These are phyloP conservation scores for Temnothorax curvispinosus DNA, from an alignment of 1,140 invertebrate genomes.

Conservation along the genomic window DNA sequence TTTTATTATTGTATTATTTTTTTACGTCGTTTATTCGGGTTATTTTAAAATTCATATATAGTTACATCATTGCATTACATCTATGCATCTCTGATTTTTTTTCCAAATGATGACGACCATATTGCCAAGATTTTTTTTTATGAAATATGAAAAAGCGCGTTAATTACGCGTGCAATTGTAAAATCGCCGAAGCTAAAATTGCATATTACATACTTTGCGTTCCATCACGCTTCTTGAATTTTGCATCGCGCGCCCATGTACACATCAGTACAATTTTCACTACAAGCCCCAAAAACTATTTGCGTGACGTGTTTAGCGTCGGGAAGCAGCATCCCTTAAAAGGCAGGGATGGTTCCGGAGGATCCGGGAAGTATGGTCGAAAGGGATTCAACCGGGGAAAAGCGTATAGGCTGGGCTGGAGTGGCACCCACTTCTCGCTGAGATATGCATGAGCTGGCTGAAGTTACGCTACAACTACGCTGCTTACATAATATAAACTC, in stretches of 20 bases:
- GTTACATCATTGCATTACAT: not conserved
- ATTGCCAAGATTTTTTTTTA: not conserved
- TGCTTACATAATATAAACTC: slow-evolving; percentile 82
- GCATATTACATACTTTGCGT: not conserved
- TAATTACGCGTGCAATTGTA: not conserved
- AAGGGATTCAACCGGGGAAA: slow-evolving; percentile 64
- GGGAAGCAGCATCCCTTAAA: not conserved
- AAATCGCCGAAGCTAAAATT: not conserved
- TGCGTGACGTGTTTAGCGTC: slow-evolving; percentile 17
- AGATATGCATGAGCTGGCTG: slow-evolving; percentile 74
- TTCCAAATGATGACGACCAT: too few species aligned
- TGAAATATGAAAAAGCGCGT: not conserved
- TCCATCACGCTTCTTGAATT: not conserved
- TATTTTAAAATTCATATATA: not conserved
- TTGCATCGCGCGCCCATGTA: not conserved
- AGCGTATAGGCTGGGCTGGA: slow-evolving; percentile 64
- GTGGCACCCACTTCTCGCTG: slow-evolving; percentile 68
- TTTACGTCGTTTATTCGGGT: too few species aligned
- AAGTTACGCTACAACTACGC: slow-evolving; percentile 73
- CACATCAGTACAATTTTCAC: not conserved
- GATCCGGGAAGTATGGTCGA: slow-evolving; percentile 65
- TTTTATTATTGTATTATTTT: not conserved
- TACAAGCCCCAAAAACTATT: slow-evolving; percentile 21
- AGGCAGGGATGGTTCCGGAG: slow-evolving; percentile 37
- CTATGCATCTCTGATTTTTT: not conserved